Conservation (phyloP, 2,797 vertebrate genomes). For the Hyperoplus immaculatus region DNA sequence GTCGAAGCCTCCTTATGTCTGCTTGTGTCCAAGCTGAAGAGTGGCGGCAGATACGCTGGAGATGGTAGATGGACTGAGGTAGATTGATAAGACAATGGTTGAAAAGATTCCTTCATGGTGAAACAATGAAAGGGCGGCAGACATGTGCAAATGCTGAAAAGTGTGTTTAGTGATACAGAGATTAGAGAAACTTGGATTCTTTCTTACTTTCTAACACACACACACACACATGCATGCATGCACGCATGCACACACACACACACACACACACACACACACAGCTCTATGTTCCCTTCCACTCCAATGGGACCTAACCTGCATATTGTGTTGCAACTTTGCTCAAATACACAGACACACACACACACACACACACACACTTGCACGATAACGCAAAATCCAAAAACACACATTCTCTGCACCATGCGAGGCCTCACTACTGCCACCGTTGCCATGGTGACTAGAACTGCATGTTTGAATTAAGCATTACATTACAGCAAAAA, state of each 20-base stretch:
- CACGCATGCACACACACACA: no score
- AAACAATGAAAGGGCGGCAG: conserved; percentile 4
- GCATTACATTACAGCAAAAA: conserved; percentile 86
- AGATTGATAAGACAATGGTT: conserved; percentile 9
- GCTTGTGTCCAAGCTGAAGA: conserved; percentile 11
- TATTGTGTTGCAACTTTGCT: conserved; percentile 53
- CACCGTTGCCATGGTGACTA: conserved; percentile 89
- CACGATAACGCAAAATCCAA: conserved; percentile 56
- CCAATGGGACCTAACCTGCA: conserved; percentile 52
- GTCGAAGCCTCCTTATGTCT: background rate
- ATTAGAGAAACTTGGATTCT: background rate
- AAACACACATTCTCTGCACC: conserved; percentile 77
- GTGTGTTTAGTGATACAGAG: conserved; percentile 14
- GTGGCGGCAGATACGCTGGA: background rate
- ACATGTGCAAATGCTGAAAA: conserved; percentile 27
- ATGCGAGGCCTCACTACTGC: conserved; percentile 85
- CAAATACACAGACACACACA: conserved; percentile 30
- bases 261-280: no score
- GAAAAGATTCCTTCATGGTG: background rate
- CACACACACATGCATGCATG: no score
- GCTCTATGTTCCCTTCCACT: conserved; percentile 13
- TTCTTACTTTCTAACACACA: background rate
- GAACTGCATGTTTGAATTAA: conserved; percentile 88
- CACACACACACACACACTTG: conserved; percentile 25
- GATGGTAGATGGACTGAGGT: background rate